A percentile compares a stretch with the other conserved stretches of the same genome.
Conservation (phyloP, 2,113 vertebrate species). For the Nothoprocta pentlandii region DNA sequence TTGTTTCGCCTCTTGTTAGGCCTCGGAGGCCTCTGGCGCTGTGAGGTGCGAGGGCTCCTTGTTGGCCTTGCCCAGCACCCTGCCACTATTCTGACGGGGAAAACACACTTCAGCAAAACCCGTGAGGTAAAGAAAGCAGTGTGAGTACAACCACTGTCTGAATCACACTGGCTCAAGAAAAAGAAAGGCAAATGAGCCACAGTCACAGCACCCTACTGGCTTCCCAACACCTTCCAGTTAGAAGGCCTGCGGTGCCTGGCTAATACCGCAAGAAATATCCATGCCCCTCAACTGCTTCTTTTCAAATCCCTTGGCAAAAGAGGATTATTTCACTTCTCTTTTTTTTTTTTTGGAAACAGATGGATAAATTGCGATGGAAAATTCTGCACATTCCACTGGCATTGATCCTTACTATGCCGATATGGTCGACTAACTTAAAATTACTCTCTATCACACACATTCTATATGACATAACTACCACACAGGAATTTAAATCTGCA, state of each 20-base stretch:
- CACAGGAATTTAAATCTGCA: slow-evolving; percentile 48
- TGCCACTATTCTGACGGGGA: background rate
- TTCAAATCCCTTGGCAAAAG: background rate
- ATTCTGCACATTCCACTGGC: slow-evolving; percentile 38
- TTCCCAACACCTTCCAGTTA: background rate
- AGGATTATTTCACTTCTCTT: background rate
- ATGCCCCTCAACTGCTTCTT: background rate
- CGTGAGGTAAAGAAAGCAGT: background rate
- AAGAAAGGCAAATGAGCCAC: background rate
- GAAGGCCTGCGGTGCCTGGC: background rate
- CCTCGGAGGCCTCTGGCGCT: background rate
- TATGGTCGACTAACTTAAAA: slow-evolving; percentile 57
- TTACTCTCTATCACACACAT: slow-evolving; percentile 13
- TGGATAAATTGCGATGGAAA: slow-evolving; percentile 11
- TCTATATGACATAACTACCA: slow-evolving; percentile 62
- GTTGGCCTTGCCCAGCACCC: background rate
- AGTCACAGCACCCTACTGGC: background rate
- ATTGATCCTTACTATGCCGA: slow-evolving; percentile 51
- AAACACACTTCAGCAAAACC: background rate
- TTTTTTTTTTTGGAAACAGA: background rate
- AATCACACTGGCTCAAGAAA: background rate
- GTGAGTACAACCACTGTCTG: background rate
- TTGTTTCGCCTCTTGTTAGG: background rate
- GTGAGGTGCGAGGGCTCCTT: background rate
- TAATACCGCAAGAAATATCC: background rate